These are phyloP conservation scores for Psilopsiagon aymara DNA, from an alignment of 2,113 vertebrate species.

Conservation along the genomic window DNA sequence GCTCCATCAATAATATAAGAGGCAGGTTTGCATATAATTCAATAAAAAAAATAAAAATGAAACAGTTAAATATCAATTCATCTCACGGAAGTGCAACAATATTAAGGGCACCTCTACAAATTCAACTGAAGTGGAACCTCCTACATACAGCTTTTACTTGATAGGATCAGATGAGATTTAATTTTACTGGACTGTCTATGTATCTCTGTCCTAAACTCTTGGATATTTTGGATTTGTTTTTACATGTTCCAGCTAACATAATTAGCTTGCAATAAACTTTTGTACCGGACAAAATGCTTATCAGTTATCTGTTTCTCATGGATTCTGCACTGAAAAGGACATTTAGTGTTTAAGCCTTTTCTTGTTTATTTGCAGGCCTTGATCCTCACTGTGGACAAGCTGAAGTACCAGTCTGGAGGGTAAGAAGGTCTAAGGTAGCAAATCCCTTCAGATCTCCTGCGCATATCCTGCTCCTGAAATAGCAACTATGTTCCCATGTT, in stretches of 20 bases:
- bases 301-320: background rate
- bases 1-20: background rate
- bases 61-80: background rate
- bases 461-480: background rate
- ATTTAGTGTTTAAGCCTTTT: background rate
- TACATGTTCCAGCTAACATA: background rate
- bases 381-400: background rate
- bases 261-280: background rate
- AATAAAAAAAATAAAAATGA: background rate
- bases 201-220: background rate
- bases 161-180: background rate
- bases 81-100: background rate
- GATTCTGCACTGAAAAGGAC: background rate
- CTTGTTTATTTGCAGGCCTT: background rate
- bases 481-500: background rate
- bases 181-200: background rate
- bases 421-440: background rate
- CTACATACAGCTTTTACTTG: background rate
- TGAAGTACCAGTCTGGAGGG: background rate
- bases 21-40: background rate
- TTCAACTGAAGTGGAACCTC: background rate
- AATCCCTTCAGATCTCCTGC: background rate
- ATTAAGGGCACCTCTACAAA: background rate
- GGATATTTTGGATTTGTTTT: background rate
- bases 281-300: background rate